Evolutionary conservation across 2,113 vertebrate species (phyloP).

Genomic region (Gnathonemus longibarbis): DNA sequence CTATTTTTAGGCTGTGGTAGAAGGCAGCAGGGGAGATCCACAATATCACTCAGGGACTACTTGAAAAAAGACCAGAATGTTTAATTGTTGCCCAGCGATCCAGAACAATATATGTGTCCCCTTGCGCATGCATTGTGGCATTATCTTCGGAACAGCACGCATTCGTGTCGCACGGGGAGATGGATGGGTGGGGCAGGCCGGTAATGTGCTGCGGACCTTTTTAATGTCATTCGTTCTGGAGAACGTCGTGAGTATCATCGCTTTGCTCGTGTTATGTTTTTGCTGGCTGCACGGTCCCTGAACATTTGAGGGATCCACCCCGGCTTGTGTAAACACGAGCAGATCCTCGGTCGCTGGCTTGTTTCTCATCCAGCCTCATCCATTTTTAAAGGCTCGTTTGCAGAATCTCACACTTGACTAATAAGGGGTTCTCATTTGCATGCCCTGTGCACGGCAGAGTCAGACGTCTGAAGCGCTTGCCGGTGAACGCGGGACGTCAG

Average conservation of each 20-base stretch:
- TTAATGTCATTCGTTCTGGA: not conserved
- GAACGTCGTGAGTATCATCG: not conserved
- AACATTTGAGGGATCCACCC: not conserved
- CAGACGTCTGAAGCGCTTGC: not conserved
- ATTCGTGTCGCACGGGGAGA: not conserved
- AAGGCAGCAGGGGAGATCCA: not conserved
- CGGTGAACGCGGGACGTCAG: not conserved
- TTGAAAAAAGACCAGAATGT: not conserved
- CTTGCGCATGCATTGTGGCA: not conserved
- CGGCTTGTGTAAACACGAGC: not conserved
- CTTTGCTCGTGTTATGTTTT: not conserved
- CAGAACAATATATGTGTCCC: not conserved
- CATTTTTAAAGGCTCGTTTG: not conserved
- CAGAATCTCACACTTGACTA: not conserved
- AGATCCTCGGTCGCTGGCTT: not conserved
- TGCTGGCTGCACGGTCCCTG: not conserved
- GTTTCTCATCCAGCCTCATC: not conserved
- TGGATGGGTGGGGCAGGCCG: not conserved
- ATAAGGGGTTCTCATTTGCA: not conserved
- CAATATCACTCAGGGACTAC: not conserved
- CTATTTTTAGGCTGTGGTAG: constrained; percentile 22
- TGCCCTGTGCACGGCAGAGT: not conserved
- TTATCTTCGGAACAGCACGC: not conserved
- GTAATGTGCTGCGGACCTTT: not conserved
- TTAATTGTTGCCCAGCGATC: not conserved